Percentiles rank a stretch among this genome's conserved stretches.
These are phyloP conservation scores for Herminia tarsipennalis DNA, from an alignment of 2,888 invertebrate genomes.

Conservation along the genomic window DNA sequence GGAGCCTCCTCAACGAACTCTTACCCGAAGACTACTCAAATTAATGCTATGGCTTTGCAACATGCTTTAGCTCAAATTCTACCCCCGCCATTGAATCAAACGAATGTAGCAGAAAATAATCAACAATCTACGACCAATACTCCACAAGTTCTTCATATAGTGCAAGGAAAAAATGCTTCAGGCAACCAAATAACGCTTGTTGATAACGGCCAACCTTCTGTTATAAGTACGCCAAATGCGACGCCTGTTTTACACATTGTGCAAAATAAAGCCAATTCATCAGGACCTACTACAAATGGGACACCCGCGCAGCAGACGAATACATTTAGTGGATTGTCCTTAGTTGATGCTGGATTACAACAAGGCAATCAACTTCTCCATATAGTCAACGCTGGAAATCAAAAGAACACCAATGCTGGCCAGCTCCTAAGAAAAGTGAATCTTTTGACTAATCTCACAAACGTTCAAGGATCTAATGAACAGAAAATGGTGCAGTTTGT, in stretches of 20 bases:
- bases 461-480: conserved; percentile 78
- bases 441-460: conserved; percentile 76
- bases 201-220: conserved; percentile 73
- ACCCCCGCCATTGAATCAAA: conserved; percentile 74
- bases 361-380: conserved; percentile 81
- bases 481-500: conserved; percentile 87
- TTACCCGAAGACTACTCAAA: conserved; percentile 68
- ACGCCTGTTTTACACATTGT: conserved; percentile 80
- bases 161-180: conserved; percentile 76
- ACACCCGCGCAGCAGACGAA: conserved; percentile 58
- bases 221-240: conserved; percentile 67
- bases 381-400: conserved; percentile 77
- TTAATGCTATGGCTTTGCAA: conserved; percentile 76
- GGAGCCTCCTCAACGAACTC: conserved; percentile 46
- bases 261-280: conserved; percentile 66
- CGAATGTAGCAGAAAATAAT: conserved; percentile 57
- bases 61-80: conserved; percentile 81
- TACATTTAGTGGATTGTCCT: conserved; percentile 71
- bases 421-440: conserved; percentile 81
- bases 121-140: conserved; percentile 52
- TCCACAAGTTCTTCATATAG: conserved; percentile 77
- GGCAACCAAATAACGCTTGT: conserved; percentile 73
- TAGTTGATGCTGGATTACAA: conserved; percentile 75
- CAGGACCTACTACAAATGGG: conserved; percentile 55
- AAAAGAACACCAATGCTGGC: conserved; percentile 66